Evolutionary conservation across 2,888 invertebrate species (phyloP).

Genomic region (Lepidonotus clava): DNA sequence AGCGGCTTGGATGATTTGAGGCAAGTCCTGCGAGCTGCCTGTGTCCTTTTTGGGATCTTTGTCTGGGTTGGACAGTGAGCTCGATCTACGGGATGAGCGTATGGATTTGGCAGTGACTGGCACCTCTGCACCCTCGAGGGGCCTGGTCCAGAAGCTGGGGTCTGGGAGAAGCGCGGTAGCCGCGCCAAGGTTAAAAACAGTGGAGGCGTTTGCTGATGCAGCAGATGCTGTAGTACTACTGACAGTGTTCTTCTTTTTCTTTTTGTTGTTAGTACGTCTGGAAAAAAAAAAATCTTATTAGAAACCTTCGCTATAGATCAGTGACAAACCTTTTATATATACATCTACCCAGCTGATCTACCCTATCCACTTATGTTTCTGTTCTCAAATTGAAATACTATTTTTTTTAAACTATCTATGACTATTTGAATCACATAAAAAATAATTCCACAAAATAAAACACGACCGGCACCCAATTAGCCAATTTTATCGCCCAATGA

Average conservation of each 20-base stretch:
- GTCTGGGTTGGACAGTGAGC: constrained; percentile 50
- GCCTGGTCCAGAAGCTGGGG: constrained; percentile 12
- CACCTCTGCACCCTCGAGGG: constrained; percentile 6
- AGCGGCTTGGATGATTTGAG: constrained; percentile 48
- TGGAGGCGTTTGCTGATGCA: not conserved
- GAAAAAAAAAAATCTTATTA: not conserved
- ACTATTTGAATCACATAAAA: too few species aligned
- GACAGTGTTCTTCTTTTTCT: not conserved
- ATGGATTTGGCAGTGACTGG: constrained; percentile 30
- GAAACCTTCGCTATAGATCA: too few species aligned
- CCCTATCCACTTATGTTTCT: too few species aligned
- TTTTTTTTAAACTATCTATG: too few species aligned
- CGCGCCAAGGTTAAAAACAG: constrained; percentile 21
- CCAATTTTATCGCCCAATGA: too few species aligned
- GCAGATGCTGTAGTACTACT: not conserved
- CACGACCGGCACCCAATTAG: too few species aligned
- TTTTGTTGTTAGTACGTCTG: constrained; percentile 33
- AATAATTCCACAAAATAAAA: too few species aligned
- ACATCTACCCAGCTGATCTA: too few species aligned
- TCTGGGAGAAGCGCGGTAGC: constrained; percentile 24
- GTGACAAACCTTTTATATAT: too few species aligned
- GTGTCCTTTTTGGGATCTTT: constrained; percentile 51
- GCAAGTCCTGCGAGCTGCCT: constrained; percentile 1
- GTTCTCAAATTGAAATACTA: too few species aligned
- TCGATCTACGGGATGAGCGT: constrained; percentile 16